phyloP scores from a whole-genome alignment of 2,888 invertebrate species.

The Dryococelus australis region DNA sequence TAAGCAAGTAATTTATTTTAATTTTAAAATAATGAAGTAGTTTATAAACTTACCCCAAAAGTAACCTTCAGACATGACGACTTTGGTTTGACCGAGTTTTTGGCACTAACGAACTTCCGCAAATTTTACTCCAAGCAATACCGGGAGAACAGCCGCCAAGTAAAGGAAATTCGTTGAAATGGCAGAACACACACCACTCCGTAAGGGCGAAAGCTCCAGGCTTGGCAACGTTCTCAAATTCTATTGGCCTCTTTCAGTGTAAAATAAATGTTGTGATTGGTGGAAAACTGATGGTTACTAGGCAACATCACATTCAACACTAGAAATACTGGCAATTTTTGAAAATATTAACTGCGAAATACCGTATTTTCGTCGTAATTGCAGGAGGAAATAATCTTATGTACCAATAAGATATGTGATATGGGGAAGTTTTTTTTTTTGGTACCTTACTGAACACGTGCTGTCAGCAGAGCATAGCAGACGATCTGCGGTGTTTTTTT shows the following conservation, averaged over 20 bases:
- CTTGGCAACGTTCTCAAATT: slow-evolving; percentile 16
- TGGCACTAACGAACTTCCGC: background rate
- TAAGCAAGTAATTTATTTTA: background rate
- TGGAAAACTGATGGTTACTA: background rate
- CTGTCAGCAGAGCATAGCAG: background rate
- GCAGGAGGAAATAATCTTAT: background rate
- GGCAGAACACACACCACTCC: slow-evolving; percentile 11
- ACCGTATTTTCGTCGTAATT: background rate
- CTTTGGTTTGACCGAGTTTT: background rate
- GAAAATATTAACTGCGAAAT: background rate
- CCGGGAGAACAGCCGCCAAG: background rate
- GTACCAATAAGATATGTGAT: background rate
- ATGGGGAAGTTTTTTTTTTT: too few relatives aligned
- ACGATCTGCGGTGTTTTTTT: background rate
- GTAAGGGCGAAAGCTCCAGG: slow-evolving; percentile 21
- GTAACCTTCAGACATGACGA: slow-evolving; percentile 25
- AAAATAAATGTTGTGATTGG: background rate
- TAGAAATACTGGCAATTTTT: background rate
- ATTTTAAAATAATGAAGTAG: background rate
- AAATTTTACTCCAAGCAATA: background rate
- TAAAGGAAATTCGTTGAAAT: slow-evolving; percentile 22
- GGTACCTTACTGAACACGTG: background rate
- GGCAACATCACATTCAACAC: background rate
- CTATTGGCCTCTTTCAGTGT: background rate
- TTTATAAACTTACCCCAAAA: slow-evolving; percentile 3